These are phyloP conservation scores for Leucopsar rothschildi DNA, from an alignment of 2,113 vertebrate species.

Conservation along the genomic window DNA sequence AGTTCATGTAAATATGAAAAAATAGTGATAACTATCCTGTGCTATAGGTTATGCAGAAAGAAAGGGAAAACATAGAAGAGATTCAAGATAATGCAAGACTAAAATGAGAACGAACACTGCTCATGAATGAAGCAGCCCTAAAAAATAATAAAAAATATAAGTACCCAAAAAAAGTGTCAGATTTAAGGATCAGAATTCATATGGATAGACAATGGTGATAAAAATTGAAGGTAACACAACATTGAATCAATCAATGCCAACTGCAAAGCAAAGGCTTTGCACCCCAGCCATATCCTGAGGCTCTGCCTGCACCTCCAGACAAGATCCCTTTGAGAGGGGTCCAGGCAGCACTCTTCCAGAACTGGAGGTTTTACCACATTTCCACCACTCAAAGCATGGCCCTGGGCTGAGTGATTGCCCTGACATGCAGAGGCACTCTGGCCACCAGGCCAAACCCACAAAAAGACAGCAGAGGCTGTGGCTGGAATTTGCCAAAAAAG, in stretches of 20 bases:
- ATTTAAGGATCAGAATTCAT: neutral
- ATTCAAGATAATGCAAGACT: neutral
- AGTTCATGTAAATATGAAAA: neutral
- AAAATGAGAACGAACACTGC: neutral
- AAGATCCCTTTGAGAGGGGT: fast-evolving
- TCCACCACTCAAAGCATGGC: fast-evolving
- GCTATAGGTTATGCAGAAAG: neutral
- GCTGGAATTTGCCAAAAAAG: neutral
- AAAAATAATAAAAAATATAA: neutral
- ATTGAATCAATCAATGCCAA: neutral
- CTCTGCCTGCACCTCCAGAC: neutral
- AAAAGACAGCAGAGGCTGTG: fast-evolving
- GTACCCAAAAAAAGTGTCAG: neutral
- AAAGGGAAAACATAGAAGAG: neutral
- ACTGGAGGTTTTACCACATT: fast-evolving
- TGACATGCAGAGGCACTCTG: neutral
- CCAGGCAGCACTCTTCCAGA: neutral
- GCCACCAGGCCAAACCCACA: neutral
- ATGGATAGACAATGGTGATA: fast-evolving
- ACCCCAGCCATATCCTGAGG: fast-evolving
- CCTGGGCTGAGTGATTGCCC: fast-evolving
- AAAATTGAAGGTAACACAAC: neutral
- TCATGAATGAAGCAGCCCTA: neutral
- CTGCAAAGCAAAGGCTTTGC: neutral
- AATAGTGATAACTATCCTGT: fast-evolving